Evolutionary conservation across 2,888 invertebrate genomes (phyloP).

Genomic region (Operophtera brumata): DNA sequence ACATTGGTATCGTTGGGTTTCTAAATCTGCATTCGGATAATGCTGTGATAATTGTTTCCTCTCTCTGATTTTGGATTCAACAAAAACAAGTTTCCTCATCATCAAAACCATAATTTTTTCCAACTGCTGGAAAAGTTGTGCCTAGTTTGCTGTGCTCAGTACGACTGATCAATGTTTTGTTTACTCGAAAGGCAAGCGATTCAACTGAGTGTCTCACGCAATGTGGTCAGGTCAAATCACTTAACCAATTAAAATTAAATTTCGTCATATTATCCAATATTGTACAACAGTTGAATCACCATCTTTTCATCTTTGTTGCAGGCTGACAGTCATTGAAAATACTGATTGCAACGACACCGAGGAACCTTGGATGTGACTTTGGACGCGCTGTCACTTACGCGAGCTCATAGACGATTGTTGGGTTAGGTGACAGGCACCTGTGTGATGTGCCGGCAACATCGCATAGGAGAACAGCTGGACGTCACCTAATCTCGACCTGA

Average conservation of each 20-base stretch:
- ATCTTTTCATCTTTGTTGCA: slow-evolving; percentile 50
- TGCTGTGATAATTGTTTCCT: background rate
- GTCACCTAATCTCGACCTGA: slow-evolving; percentile 63
- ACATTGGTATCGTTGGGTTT: slow-evolving; percentile 18
- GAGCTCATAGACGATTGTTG: slow-evolving; percentile 19
- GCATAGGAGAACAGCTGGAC: slow-evolving; percentile 66
- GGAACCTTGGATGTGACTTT: slow-evolving; percentile 34
- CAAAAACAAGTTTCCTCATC: background rate
- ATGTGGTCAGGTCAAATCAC: slow-evolving; percentile 20
- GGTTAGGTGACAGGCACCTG: slow-evolving; percentile 51
- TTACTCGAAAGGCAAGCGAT: background rate
- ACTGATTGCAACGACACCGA: slow-evolving; percentile 42
- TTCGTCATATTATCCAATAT: slow-evolving; percentile 29
- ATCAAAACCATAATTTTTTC: background rate
- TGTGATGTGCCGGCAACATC: slow-evolving; percentile 75
- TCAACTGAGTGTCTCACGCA: slow-evolving; percentile 12
- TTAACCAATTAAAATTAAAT: slow-evolving; percentile 18
- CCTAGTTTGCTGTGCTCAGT: background rate
- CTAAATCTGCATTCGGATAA: slow-evolving; percentile 19
- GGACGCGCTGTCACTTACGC: slow-evolving; percentile 37
- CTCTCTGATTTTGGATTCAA: background rate
- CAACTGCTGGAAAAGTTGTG: background rate
- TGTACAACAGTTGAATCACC: slow-evolving; percentile 33
- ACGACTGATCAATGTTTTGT: background rate
- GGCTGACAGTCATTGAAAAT: slow-evolving; percentile 58